phyloP scores from a whole-genome alignment of 2,113 vertebrate species.

The Oostethus manadensis region DNA sequence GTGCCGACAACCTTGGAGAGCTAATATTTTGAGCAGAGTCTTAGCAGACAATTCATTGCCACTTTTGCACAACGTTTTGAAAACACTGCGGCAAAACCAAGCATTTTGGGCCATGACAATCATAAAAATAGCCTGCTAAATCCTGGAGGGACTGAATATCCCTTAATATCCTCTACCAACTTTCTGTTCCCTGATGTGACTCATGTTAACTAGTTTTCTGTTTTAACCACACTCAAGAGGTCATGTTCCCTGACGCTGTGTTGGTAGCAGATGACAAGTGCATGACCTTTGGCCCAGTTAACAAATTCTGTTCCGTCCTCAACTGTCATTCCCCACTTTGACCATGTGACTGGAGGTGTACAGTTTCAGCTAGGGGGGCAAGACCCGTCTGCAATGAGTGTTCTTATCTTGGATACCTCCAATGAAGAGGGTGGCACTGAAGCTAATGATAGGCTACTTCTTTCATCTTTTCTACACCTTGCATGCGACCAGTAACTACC shows the following conservation, averaged over 20 bases:
- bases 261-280: constrained; percentile 21
- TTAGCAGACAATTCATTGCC: too few species aligned
- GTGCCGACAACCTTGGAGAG: too few species aligned
- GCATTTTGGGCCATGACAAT: too few species aligned
- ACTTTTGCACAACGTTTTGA: too few species aligned
- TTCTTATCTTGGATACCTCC: constrained; percentile 22
- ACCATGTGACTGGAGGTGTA: constrained; percentile 45
- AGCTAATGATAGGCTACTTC: background rate
- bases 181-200: background rate
- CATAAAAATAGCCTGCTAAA: too few species aligned
- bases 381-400: constrained; percentile 12
- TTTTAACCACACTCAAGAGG: constrained; percentile 9
- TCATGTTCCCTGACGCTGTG: constrained; percentile 5
- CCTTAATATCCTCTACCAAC: background rate
- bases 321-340: constrained; percentile 19
- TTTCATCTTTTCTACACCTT: too few species aligned
- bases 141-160: too few species aligned
- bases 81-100: too few species aligned
- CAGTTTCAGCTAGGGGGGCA: constrained; percentile 32
- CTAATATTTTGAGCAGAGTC: too few species aligned
- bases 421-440: constrained; percentile 1
- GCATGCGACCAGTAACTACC: too few species aligned
- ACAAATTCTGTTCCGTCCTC: constrained; percentile 28
- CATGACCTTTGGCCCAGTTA: constrained; percentile 62
- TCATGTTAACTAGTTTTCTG: background rate